Evolutionary conservation across 1,140 invertebrate genomes (phyloP).

Genomic region (Linepithema humile): DNA sequence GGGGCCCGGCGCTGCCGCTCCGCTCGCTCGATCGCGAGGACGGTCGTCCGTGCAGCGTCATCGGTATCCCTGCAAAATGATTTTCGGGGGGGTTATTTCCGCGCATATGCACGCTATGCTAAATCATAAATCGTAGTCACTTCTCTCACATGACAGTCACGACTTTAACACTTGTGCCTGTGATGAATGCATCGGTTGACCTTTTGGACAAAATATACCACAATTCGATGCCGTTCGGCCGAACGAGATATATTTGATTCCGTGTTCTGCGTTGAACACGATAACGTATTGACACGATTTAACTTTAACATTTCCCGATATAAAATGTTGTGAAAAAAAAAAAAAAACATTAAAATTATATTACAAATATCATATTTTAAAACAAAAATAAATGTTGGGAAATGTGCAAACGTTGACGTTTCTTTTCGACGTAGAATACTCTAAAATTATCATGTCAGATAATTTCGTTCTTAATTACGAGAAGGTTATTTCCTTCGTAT

Average conservation of each 20-base stretch:
- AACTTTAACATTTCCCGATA: not conserved
- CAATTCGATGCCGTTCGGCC: not conserved
- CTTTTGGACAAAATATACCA: not conserved
- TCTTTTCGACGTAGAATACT: too few relatives aligned
- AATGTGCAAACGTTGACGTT: not conserved
- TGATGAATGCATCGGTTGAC: constrained; percentile 6
- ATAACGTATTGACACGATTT: not conserved
- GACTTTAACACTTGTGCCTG: not conserved
- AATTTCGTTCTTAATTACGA: too few relatives aligned
- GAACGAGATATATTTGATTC: not conserved
- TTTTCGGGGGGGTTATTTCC: constrained; percentile 1
- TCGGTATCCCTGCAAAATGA: constrained; percentile 85
- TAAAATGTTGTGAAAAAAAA: not conserved
- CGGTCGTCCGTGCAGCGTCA: constrained; percentile 87
- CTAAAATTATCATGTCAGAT: too few relatives aligned
- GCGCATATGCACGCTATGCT: not conserved
- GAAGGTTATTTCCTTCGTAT: too few relatives aligned
- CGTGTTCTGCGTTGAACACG: not conserved
- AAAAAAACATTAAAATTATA: not conserved
- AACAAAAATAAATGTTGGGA: not conserved
- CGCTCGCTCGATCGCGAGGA: constrained; percentile 89
- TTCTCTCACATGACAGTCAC: not conserved
- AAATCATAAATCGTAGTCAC: not conserved
- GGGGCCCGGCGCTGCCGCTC: constrained; percentile 86
- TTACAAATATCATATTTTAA: not conserved